Percentiles rank a stretch among this genome's conserved stretches.
Evolutionary conservation across 2,888 invertebrate species (phyloP).

Genomic region (Ochropleura leucogaster): DNA sequence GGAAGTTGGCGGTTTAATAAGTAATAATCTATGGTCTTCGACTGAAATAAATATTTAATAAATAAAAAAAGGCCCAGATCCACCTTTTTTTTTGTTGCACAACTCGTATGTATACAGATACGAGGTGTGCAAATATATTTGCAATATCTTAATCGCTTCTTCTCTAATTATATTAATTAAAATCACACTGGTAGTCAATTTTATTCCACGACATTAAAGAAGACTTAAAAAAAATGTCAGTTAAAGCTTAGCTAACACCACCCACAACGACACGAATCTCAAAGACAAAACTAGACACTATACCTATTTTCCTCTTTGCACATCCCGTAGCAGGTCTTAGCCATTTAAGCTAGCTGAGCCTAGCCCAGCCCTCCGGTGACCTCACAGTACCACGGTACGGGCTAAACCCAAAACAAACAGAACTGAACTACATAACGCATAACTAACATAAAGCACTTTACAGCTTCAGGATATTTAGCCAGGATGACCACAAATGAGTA

Average conservation of each 20-base stretch:
- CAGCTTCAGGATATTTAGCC: slow-evolving; percentile 80
- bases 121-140: no score
- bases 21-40: no score
- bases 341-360: slow-evolving; percentile 26
- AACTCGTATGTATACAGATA: no score
- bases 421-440: slow-evolving; percentile 55
- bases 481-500: slow-evolving; percentile 80
- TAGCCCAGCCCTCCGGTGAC: slow-evolving; percentile 31
- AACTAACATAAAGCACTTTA: slow-evolving; percentile 69
- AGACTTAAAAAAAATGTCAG: no score
- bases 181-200: no score
- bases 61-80: no score
- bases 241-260: background rate
- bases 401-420: slow-evolving; percentile 59
- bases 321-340: background rate
- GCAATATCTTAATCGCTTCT: no score
- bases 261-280: background rate
- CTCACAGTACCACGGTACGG: slow-evolving; percentile 9
- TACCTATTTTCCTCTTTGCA: background rate
- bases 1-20: no score
- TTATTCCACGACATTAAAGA: no score
- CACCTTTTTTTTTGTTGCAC: no score
- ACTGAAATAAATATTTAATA: no score
- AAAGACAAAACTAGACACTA: slow-evolving; percentile 5
- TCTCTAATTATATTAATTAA: no score